Base-by-base conservation (phyloP, 2,888 invertebrate genomes). In the Pogonocherus hispidulus region DNA sequence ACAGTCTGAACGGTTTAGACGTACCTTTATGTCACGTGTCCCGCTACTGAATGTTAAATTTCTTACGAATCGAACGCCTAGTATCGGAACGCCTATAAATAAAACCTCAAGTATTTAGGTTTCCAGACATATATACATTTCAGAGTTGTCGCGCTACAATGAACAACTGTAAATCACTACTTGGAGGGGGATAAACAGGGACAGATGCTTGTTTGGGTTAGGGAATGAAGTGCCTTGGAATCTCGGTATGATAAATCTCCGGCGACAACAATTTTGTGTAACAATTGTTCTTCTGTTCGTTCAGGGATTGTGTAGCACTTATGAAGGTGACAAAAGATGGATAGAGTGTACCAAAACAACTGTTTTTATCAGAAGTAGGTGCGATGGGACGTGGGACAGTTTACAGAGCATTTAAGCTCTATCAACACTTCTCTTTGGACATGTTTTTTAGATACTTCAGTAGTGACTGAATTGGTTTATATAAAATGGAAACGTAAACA, bases 41-140 rank as follows among this genome's bases (percentile, higher is more conserved):
- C 66, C 69, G 66, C 66, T 54, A 52, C 49, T 71, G 69, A 69
- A 63, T 66, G 66, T 66, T 71, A 66, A 67, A 69, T 71, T 69
- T 69, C 67, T 69, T 63, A 37, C 63, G 66, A 71, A 67, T 69
- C 59, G 69, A 68, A 69, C 44, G 65, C 66, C 63, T 63, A 57
- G 49, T n/a, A n/a, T n/a, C 32, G 63, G 56, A 37, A 9, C 23
- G 35, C 41, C 56, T 55, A 67, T 70, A 70, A 70, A 70, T 70
- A 70, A 70, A 63, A 57, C 54, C 63, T 67, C 67, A 16, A 32
- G 32, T 35, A 55, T 55, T 55, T 37, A 41, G 32, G 55, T 35
- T 51, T 23, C 23, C 20, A 23, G 49, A 51, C n/a, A 22, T 51
- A 51, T 51, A 23, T 51, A 23, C 23, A 51, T 51, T 51, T 51